Evolutionary conservation across 2,113 vertebrate species (phyloP), one percentile per base, ranked within the genome.

Genomic region (Cygnus atratus): DNA sequence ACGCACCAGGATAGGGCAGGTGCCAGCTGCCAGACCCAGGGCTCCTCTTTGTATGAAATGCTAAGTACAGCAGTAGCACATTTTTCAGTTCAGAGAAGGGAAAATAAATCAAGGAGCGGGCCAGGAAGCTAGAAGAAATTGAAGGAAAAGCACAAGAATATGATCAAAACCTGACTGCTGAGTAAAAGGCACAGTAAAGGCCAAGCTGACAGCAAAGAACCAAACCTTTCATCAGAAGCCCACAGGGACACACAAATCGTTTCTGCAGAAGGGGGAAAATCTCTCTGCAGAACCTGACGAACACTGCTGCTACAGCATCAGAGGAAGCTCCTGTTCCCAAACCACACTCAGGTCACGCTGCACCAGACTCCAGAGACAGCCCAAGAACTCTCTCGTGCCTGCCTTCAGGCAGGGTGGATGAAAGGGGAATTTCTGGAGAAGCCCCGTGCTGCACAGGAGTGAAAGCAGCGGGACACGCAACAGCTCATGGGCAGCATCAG

Each of bases 401-500:
- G 26, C 31, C 54, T 13, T 20, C 33, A 21, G 50, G 26, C 37
- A 35, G 29, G 15, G 39, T 6, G 0, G 12, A 22, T 0, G 11
- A 41, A 6, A 35, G 2, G 0, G 26, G 44, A 16, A 12, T 4
- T 4, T 7, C 13, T 10, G n/a, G 7, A 71, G 15, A 52, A 11
- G 7, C 4, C 35, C 58, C 33, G 21, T 3, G 3, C n/a, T 37
- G 39, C 50, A 6, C 13, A 55, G n/a, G 7, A 66, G 52, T 12
- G 39, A 46, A 12, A 67, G 35, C 29, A 79, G 55, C 22, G 48
- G 35, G 18, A 90, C 24, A 37, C 3, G 6, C 1, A 6, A 66
- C 3, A 12, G 65, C 44, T 77, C n/a, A 11, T 0, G 2, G 31
- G 26, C 55, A 76, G 46, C 13, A 11, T 6, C 0, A 0, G 13